Conservation (phyloP, 2,888 invertebrate genomes). For the Drosophila formosana region DNA sequence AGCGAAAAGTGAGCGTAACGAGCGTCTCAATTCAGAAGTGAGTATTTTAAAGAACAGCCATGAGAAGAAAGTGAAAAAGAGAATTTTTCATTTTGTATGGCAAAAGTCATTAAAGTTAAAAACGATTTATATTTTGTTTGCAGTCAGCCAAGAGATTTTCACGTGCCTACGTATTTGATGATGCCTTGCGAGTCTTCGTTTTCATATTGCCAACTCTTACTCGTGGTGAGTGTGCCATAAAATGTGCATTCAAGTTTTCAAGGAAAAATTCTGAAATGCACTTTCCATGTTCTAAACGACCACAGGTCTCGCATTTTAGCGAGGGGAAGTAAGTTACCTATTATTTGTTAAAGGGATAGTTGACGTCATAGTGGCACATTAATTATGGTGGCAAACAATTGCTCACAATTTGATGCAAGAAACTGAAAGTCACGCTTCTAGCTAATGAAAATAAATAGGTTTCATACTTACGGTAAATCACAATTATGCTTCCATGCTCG, state of each 20-base stretch:
- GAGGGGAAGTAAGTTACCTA: slow-evolving; percentile 1
- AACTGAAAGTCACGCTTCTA: slow-evolving; percentile 44
- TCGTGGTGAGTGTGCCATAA: slow-evolving; percentile 42
- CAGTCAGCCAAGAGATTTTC: slow-evolving; percentile 6
- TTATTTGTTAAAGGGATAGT: not conserved
- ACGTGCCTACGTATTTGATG: slow-evolving; percentile 14
- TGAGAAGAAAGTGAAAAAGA: slow-evolving; percentile 31
- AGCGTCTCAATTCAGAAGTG: slow-evolving; percentile 14
- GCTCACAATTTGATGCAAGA: slow-evolving; percentile 1
- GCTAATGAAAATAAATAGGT: slow-evolving; percentile 48
- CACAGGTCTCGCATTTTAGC: slow-evolving; percentile 6
- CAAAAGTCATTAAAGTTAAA: slow-evolving; percentile 3
- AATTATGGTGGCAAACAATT: slow-evolving; percentile 11
- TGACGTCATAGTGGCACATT: slow-evolving; percentile 28
- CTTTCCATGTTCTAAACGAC: slow-evolving; percentile 41
- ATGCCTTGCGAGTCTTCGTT: not conserved
- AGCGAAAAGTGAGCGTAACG: slow-evolving; percentile 49
- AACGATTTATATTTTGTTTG: not conserved
- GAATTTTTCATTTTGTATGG: slow-evolving; percentile 48
- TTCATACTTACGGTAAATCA: slow-evolving; percentile 55
- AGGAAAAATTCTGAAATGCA: slow-evolving; percentile 55
- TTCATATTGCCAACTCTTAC: not conserved
- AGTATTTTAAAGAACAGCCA: not conserved
- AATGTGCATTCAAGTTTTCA: slow-evolving; percentile 59
- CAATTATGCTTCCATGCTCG: slow-evolving; percentile 65